Evolutionary conservation across 1,140 invertebrate species (phyloP), one percentile per base, ranked within the genome.

Genomic region (Zaprionus ghesquierei): DNA sequence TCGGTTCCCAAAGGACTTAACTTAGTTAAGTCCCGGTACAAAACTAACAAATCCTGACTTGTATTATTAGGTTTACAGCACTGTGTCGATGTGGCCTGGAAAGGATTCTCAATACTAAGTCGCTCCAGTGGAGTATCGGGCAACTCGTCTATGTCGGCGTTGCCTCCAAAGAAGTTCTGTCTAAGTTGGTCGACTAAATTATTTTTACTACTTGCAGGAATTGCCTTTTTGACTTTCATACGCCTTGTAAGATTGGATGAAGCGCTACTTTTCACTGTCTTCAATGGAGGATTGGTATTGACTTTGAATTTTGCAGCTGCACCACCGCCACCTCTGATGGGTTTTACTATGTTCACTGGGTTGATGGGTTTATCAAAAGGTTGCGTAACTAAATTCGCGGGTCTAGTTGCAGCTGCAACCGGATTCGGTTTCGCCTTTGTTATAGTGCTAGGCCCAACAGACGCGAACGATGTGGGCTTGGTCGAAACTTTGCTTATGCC

Each of bases 51-150:
- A 51, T 58, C 20, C 1, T 18, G 38, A n/a, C 31, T 64, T 18
- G 9, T 18, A 33, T 69, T 72, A 15, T 38, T 75, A 0, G 25
- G n/a, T 6, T 31, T 74, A 44, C 18, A 71, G 44, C 22, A 50
- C 1, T 69, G 68, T 1, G 90, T 91, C 2, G 90, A 91, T 15
- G 89, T 90, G 0, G 75, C 72, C 15, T 68, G 63, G 35, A 86
- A 91, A 5, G 75, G 71, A 63, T 85, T 79, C 0, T 72, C 56
- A n/a, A 2, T 6, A 3, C 15, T 49, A n/a, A 55, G n/a, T 0
- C 54, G 38, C 29, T 87, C 81, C 5, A 79, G 35, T 2, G 89
- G 82, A 2, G 89, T 90, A 29, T 69, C 53, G 0, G 78, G 82
- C 8, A 63, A 44, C 13, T 66, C 8, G 0, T 62, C 35, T 2